These are phyloP conservation scores for Cryptoprocta ferox DNA, from an alignment of 2,797 vertebrate species.

Conservation along the genomic window DNA sequence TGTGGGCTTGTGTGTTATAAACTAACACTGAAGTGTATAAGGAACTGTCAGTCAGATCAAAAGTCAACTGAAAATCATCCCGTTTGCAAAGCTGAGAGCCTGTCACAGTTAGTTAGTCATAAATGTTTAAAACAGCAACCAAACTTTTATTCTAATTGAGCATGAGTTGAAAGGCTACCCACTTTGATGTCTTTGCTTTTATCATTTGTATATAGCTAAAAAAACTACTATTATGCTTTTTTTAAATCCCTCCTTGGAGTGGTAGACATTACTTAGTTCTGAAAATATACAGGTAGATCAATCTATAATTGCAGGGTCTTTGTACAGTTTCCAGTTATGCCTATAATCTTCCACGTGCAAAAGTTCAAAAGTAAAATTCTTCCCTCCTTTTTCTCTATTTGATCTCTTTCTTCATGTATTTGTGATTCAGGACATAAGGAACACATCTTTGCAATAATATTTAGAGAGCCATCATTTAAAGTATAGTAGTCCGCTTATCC, in stretches of 20 bases:
- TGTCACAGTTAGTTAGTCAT: conserved; percentile 89
- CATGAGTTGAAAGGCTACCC: conserved; percentile 88
- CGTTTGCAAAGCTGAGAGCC: conserved; percentile 86
- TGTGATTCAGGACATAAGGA: conserved; percentile 60
- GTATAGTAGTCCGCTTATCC: neutral
- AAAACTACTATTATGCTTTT: conserved; percentile 78
- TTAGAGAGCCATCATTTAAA: conserved; percentile 16
- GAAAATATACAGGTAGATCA: conserved; percentile 89
- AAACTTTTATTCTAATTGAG: conserved; percentile 91
- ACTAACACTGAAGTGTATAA: conserved; percentile 89
- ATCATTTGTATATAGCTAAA: conserved; percentile 88
- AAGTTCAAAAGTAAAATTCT: conserved; percentile 75
- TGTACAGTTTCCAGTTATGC: conserved; percentile 73
- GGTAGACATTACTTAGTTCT: conserved; percentile 83
- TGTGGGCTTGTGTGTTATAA: conserved; percentile 84
- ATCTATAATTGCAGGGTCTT: conserved; percentile 76
- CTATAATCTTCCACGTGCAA: conserved; percentile 77
- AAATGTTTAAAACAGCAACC: conserved; percentile 90
- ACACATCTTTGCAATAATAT: conserved; percentile 56
- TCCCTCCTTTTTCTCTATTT: conserved; percentile 73
- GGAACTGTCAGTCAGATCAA: conserved; percentile 90
- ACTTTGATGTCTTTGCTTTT: conserved; percentile 90
- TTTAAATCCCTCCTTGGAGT: conserved; percentile 70
- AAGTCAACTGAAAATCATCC: conserved; percentile 89
- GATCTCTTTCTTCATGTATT: conserved; percentile 70